Evolutionary conservation across 1,140 invertebrate species (phyloP).

Genomic region (Bombus superbus): DNA sequence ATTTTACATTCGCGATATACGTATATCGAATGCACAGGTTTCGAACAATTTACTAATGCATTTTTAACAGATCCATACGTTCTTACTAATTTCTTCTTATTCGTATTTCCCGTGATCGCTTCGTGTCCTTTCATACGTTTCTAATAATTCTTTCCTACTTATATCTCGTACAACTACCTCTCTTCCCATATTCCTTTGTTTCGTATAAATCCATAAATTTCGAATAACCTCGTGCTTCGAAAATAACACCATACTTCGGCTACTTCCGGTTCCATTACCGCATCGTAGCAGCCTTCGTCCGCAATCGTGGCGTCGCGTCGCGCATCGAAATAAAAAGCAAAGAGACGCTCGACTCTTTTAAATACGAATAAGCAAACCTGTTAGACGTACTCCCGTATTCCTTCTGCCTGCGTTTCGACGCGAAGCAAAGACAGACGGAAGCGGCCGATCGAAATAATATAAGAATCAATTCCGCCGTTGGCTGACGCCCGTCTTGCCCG

Average conservation of each 20-base stretch:
- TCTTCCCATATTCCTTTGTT: no score
- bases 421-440: conserved; percentile 26
- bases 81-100: no score
- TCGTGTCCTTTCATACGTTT: no score
- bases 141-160: no score
- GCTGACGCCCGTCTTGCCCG: not conserved
- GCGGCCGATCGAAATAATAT: conserved; percentile 49
- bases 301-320: not conserved
- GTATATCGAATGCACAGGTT: no score
- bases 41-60: no score
- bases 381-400: not conserved
- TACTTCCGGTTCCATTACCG: not conserved
- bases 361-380: not conserved
- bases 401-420: conserved; percentile 5
- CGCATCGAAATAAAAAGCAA: not conserved
- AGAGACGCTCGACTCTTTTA: not conserved
- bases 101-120: no score
- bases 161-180: no score
- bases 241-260: not conserved
- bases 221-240: not conserved
- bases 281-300: not conserved
- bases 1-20: no score
- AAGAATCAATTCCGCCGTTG: conserved; percentile 42
- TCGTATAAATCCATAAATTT: not conserved
- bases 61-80: no score